These are phyloP conservation scores for Cyphomyrus plagiostoma DNA, from an alignment of 2,113 vertebrate species.

Conservation along the genomic window DNA sequence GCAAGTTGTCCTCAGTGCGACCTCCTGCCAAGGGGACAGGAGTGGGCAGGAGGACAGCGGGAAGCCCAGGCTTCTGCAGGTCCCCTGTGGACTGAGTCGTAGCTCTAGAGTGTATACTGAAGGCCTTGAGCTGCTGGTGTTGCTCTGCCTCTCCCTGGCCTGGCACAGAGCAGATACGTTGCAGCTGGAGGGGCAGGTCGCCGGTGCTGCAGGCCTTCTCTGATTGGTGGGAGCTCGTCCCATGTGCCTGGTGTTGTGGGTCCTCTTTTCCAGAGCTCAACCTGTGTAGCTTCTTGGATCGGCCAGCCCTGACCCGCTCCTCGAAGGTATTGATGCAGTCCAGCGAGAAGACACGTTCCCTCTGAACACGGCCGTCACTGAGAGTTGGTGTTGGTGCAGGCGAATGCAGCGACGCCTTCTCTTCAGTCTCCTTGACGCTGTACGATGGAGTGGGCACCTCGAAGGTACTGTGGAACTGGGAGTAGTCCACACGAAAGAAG, in stretches of 20 bases:
- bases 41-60: slow-evolving; percentile 37
- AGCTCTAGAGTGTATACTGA: slow-evolving; percentile 52
- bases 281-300: slow-evolving; percentile 68
- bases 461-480: slow-evolving; percentile 80
- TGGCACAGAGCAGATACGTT: slow-evolving; percentile 58
- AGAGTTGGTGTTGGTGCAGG: slow-evolving; percentile 44
- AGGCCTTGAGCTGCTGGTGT: slow-evolving; percentile 57
- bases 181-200: slow-evolving; percentile 66
- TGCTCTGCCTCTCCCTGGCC: slow-evolving; percentile 55
- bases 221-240: slow-evolving; percentile 44
- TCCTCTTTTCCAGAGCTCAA: slow-evolving; percentile 66
- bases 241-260: slow-evolving; percentile 44
- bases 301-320: slow-evolving; percentile 39
- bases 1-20: slow-evolving; percentile 64
- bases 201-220: slow-evolving; percentile 66
- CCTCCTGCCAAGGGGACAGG: slow-evolving; percentile 29
- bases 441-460: slow-evolving; percentile 76
- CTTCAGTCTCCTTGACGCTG: slow-evolving; percentile 79
- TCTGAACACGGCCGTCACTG: slow-evolving; percentile 42
- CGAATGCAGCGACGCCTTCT: slow-evolving; percentile 60
- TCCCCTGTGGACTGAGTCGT: slow-evolving; percentile 39
- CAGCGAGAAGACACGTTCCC: slow-evolving; percentile 63
- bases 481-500: slow-evolving; percentile 82
- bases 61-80: slow-evolving; percentile 50
- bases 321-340: slow-evolving; percentile 56